Evolutionary conservation across 2,797 vertebrate species (phyloP).

Genomic region (Gymnocypris eckloni): DNA sequence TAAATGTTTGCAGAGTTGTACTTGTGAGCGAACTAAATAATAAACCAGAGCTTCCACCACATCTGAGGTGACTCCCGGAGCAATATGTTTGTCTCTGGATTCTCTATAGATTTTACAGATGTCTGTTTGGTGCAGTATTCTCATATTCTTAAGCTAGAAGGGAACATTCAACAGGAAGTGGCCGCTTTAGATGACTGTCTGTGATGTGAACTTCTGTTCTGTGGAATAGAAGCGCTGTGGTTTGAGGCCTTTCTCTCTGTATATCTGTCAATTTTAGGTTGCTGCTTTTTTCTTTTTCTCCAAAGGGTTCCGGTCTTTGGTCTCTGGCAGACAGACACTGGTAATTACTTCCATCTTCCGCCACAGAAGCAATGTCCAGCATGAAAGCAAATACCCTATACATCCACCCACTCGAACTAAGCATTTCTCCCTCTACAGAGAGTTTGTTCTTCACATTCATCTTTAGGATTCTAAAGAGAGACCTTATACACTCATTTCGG

Average conservation of each 20-base stretch:
- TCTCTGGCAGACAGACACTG: slow-evolving; percentile 43
- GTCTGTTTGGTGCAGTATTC: slow-evolving; percentile 26
- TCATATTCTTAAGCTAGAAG: slow-evolving; percentile 5
- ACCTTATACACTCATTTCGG: background rate
- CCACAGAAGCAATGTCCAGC: slow-evolving; percentile 21
- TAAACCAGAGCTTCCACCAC: slow-evolving; percentile 25
- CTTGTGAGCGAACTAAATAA: slow-evolving; percentile 9
- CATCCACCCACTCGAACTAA: background rate
- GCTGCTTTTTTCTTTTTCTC: slow-evolving; percentile 33
- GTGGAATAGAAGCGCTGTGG: slow-evolving; percentile 30
- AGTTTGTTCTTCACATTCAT: background rate
- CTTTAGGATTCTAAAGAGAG: background rate
- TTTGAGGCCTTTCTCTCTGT: slow-evolving; percentile 40
- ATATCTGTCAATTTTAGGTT: slow-evolving; percentile 39
- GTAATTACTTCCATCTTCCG: slow-evolving; percentile 58
- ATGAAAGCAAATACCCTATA: slow-evolving; percentile 4
- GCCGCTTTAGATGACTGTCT: slow-evolving; percentile 28
- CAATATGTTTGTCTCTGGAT: slow-evolving; percentile 6
- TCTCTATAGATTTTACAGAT: slow-evolving; percentile 42
- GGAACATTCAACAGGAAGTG: slow-evolving; percentile 16
- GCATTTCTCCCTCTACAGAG: background rate
- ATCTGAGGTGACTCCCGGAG: background rate
- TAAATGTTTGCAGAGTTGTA: background rate
- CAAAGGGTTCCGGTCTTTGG: slow-evolving; percentile 27
- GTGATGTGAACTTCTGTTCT: background rate